These are phyloP conservation scores for Diploptera punctata DNA, from an alignment of 2,888 invertebrate species.

Conservation along the genomic window DNA sequence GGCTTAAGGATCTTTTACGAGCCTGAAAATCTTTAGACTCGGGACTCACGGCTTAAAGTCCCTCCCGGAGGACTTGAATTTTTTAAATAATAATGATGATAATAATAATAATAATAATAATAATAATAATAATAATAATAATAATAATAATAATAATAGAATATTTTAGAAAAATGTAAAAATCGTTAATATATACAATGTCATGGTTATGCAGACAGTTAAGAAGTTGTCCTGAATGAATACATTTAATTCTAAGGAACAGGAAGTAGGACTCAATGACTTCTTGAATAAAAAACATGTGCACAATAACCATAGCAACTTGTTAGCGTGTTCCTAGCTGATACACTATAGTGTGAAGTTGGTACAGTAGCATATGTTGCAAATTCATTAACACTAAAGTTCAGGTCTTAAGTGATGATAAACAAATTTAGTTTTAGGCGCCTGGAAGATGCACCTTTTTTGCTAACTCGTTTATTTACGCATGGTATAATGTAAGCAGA, in stretches of 20 bases:
- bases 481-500: not conserved
- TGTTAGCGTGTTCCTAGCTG: not conserved
- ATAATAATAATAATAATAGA: no score
- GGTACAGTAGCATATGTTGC: not conserved
- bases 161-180: no score
- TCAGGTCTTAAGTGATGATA: slow-evolving; percentile 6
- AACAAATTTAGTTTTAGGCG: not conserved
- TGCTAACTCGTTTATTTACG: not conserved
- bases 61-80: no score
- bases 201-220: no score
- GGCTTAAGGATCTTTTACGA: no score
- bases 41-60: no score
- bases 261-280: not conserved
- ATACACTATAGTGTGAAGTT: not conserved
- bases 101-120: no score
- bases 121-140: no score
- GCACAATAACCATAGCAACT: not conserved
- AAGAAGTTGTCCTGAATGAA: no score
- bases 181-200: no score
- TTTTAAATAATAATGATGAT: no score
- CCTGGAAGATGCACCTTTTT: not conserved
- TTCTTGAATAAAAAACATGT: not conserved
- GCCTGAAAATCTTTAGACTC: no score
- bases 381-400: not conserved
- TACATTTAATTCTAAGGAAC: not conserved